Conservation (phyloP, 2,797 vertebrate genomes). For the Centroberyx gerrardi region DNA sequence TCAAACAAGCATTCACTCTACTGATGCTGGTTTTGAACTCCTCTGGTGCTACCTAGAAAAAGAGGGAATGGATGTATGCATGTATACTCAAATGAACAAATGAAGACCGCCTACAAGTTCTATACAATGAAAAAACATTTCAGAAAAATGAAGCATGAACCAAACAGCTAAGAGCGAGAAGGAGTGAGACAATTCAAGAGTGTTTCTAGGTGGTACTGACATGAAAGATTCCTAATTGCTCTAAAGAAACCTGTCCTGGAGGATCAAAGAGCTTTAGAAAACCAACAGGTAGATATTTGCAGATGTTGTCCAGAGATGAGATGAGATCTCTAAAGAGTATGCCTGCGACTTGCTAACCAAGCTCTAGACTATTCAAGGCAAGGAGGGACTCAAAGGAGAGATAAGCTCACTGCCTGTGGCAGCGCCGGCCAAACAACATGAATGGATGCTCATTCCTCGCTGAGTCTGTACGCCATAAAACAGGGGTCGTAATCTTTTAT, state of each 20-base stretch:
- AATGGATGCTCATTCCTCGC: conserved; percentile 91
- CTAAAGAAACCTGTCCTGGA: conserved; percentile 49
- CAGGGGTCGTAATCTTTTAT: conserved; percentile 97
- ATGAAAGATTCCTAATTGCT: conserved; percentile 54
- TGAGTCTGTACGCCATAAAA: conserved; percentile 92
- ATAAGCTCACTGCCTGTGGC: conserved; percentile 90
- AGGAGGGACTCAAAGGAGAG: conserved; percentile 84
- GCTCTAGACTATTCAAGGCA: conserved; percentile 85
- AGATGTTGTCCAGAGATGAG: conserved; percentile 82
- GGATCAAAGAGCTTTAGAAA: conserved; percentile 78
- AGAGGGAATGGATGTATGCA: background rate
- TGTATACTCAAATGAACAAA: background rate
- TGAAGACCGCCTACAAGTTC: background rate
- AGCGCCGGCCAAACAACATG: conserved; percentile 88
- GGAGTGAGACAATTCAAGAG: conserved; percentile 13
- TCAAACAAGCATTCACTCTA: conserved; percentile 94
- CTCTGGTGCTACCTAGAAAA: conserved; percentile 94
- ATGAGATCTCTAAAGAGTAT: conserved; percentile 80
- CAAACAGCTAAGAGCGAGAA: conserved; percentile 4
- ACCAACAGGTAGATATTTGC: conserved; percentile 78
- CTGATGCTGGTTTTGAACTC: conserved; percentile 98
- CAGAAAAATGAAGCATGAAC: background rate
- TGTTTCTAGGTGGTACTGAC: conserved; percentile 34
- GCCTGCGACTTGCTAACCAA: conserved; percentile 80
- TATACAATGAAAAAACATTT: background rate